phyloP scores from a whole-genome alignment of 1,140 invertebrate genomes.

The Brachionus sp. region DNA sequence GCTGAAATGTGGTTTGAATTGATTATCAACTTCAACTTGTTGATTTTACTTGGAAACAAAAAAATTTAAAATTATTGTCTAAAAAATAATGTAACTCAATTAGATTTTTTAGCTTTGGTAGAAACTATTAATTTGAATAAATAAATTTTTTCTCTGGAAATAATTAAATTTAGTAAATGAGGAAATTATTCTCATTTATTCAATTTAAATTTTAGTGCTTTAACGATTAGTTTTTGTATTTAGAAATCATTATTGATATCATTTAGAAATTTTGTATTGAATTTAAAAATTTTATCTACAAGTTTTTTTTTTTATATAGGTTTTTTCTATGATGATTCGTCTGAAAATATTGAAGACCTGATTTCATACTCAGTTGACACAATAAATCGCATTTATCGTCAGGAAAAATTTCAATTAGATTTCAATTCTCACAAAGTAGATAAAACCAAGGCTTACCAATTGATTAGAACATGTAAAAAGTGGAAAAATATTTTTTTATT shows the following conservation, averaged over 20 bases:
- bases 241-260: no score
- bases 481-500: background rate
- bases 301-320: background rate
- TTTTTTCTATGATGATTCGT: conserved; percentile 15
- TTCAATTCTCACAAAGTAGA: background rate
- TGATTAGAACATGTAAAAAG: conserved; percentile 8
- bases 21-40: no score
- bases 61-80: no score
- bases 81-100: no score
- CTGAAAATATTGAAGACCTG: conserved; percentile 24
- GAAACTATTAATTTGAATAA: no score
- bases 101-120: no score
- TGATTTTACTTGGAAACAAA: no score
- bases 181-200: background rate
- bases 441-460: background rate
- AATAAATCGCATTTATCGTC: background rate
- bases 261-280: background rate
- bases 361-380: conserved; percentile 17
- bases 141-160: no score
- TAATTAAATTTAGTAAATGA: no score
- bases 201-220: background rate
- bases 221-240: background rate
- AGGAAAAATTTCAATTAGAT: conserved; percentile 2
- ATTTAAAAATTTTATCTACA: background rate
- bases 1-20: no score